Conservation (phyloP, 2,113 vertebrate genomes). For the Trogon surrucura region DNA sequence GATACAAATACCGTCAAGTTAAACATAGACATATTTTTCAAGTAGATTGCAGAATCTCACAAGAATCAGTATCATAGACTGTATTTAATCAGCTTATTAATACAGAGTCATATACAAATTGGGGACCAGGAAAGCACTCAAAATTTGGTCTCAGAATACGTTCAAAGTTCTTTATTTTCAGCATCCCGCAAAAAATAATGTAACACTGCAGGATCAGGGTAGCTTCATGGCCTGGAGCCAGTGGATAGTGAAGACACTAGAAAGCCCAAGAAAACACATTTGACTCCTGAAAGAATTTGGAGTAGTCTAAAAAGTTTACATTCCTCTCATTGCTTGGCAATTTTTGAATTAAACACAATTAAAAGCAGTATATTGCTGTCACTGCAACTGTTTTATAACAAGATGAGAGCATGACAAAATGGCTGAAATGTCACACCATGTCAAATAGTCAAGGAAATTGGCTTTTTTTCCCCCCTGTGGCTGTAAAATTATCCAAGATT, state of each 20-base stretch:
- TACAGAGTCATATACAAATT: not conserved
- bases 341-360: not conserved
- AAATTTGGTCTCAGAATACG: not conserved
- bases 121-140: not conserved
- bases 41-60: not conserved
- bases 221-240: not conserved
- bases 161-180: not conserved
- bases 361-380: not conserved
- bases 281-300: not conserved
- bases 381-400: not conserved
- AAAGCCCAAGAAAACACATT: not conserved
- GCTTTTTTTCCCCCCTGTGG: not conserved
- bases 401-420: not conserved
- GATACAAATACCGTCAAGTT: not conserved
- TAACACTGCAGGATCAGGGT: not conserved
- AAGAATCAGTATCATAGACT: not conserved
- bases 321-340: not conserved
- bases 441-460: not conserved
- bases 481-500: not conserved
- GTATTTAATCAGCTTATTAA: not conserved
- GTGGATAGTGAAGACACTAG: not conserved
- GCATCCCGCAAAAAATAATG: not conserved
- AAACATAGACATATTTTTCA: not conserved
- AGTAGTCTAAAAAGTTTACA: not conserved
- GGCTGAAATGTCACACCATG: not conserved